Evolutionary conservation across 2,797 vertebrate genomes (phyloP).

Genomic region (Poeciliopsis turneri): DNA sequence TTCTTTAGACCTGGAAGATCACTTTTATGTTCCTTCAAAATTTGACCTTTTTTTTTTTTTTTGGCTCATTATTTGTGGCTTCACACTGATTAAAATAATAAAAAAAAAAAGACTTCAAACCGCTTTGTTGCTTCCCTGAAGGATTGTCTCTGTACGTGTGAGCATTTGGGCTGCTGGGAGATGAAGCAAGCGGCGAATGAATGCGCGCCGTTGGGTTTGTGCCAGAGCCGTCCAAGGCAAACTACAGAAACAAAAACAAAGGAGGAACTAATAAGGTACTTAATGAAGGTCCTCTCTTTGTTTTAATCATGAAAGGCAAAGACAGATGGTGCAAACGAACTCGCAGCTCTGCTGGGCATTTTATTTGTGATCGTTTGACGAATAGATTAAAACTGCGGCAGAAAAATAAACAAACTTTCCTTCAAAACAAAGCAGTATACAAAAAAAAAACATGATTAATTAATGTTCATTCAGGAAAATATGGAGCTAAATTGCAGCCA

Average conservation of each 20-base stretch:
- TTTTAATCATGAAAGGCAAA: constrained; percentile 51
- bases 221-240: constrained; percentile 45
- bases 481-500: no score
- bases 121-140: constrained; percentile 34
- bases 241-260: constrained; percentile 57
- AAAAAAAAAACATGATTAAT: background rate
- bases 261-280: constrained; percentile 54
- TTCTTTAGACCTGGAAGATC: background rate
- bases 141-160: constrained; percentile 24
- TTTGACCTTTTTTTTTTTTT: background rate
- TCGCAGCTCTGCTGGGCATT: constrained; percentile 4
- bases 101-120: background rate
- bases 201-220: constrained; percentile 17
- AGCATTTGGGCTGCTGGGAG: constrained; percentile 22
- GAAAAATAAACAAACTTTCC: background rate
- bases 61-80: background rate
- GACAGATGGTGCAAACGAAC: constrained; percentile 68
- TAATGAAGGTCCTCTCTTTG: constrained; percentile 61
- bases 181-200: constrained; percentile 25
- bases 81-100: background rate
- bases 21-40: background rate
- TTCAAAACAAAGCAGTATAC: background rate
- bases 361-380: background rate
- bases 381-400: background rate
- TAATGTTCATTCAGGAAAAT: background rate